Base-by-base conservation (phyloP, 2,888 invertebrate species). In the Mycogona germanica region DNA sequence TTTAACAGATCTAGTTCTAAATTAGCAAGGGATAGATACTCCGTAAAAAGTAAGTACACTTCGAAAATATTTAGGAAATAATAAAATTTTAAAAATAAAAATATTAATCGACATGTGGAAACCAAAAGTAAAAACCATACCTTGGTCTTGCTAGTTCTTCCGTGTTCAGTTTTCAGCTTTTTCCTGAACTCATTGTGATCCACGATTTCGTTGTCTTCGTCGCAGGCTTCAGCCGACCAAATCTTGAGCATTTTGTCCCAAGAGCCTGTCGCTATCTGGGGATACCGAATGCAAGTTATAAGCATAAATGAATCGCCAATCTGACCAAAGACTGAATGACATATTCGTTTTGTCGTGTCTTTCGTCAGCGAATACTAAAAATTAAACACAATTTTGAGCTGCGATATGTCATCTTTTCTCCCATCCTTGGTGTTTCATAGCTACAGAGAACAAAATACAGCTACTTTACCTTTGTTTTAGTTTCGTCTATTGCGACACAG, bases 211-310 rank as follows among this genome's bases (percentile, higher is more conserved):
- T 64, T 63, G 23, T 62, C 60, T 12, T 62, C 62, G 23, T 38
- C 46, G 25, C 46, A 53, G 49, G 41, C 58, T 68, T 70, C 67
- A 60, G 69, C 63, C 40, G 87, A 87, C 95, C 95, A 96, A 59
- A 96, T 76, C 70, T 92, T 92, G 6, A 96, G 71, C 74, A 85
- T 82, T 38, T 81, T 86, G 66, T 96, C 95, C 89, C 91, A 95
- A 44, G 88, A 84, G 28, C 92, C 95, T 5, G 89, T 89, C 5
- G 86, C 88, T 63, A 85, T 72, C 63, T 59, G 30, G 12, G 23
- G 49, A 48, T 1, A 40, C 25, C 21, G 14, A 51, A 12, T 26
- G 29, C n/a, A 35, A 35, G n/a, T 4, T 48, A 23, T 7, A 12
- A 7, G n/a, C 40, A 2, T n/a, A 40, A 29, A 30, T n/a, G n/a